Base-by-base conservation (phyloP, 2,113 vertebrate genomes). In the Macroglossus sobrinus region DNA sequence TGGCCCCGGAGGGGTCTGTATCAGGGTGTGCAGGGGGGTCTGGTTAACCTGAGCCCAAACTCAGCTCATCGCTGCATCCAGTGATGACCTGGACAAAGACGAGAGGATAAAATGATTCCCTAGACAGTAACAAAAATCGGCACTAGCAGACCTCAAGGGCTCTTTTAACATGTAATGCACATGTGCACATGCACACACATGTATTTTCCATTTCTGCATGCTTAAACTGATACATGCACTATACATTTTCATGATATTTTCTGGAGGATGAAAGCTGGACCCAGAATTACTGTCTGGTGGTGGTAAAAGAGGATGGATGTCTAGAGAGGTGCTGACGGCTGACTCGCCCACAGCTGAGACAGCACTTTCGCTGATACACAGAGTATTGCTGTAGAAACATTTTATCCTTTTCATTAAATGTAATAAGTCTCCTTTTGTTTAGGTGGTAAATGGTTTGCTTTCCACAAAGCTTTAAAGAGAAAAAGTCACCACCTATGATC, bases 391-490 rank as follows among this genome's bases (percentile, higher is more conserved):
- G 0, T 26, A 69, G 75, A 80, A 72, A 92, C 26, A 55, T 28
- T 63, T 76, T 57, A 89, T 92, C 43, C 24, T 91, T 84, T 90
- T 47, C 45, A 7, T 87, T 93, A 93, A 93, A 50, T n/a, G 5
- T 40, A 87, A 79, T 76, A 89, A 75, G 79, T 88, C n/a, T 26
- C 35, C 43, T 87, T 74, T 84, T 84, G 13, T 61, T 74, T 89
- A 76, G 66, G 7, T 55, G 53, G n/a, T 66, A 85, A 94, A 40
- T 78, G 24, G 40, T 90, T 92, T 92, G 55, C 53, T 90, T 84
- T 80, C 57, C 40, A 38, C 80, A 84, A 66, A 71, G 30, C 53
- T 97, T 91, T 71, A 78, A 92, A 66, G 22, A 89, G 79, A 50
- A 80, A 86, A 84, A n/a, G 35, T 85, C 75, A 89, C 57, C 43